These are phyloP conservation scores for Tubulanus polymorphus DNA, from an alignment of 2,888 invertebrate genomes.

Conservation along the genomic window DNA sequence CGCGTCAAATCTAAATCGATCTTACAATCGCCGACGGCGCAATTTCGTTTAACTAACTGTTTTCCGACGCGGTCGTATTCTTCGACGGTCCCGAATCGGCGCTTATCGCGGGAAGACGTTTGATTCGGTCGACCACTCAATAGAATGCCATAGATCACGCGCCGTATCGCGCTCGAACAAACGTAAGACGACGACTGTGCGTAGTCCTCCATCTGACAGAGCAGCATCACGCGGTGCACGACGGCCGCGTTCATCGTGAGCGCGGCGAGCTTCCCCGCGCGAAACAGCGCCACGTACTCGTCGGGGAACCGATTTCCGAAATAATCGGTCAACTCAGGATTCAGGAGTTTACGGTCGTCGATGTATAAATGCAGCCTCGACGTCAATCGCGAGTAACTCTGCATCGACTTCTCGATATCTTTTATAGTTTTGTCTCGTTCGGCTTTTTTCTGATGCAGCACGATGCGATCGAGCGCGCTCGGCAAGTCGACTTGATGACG, in stretches of 20 bases:
- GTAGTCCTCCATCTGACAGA: constrained; percentile 41
- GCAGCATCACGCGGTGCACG: constrained; percentile 38
- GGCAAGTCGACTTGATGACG: constrained; percentile 65
- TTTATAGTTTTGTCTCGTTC: constrained; percentile 25
- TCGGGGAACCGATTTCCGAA: constrained; percentile 53
- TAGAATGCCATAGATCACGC: constrained; percentile 42
- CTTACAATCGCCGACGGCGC: constrained; percentile 14
- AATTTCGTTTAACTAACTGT: constrained; percentile 20
- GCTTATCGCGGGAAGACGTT: neutral
- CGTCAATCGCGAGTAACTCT: constrained; percentile 29
- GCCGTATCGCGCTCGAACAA: constrained; percentile 33
- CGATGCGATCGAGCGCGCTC: constrained; percentile 62
- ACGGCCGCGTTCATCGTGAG: constrained; percentile 59
- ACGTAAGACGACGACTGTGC: constrained; percentile 29
- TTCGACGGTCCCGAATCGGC: constrained; percentile 16
- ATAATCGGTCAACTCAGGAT: constrained; percentile 16
- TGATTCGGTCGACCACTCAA: constrained; percentile 19
- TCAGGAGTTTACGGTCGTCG: neutral
- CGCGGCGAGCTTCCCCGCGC: constrained; percentile 62
- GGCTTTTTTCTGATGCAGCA: constrained; percentile 28
- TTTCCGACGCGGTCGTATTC: constrained; percentile 34
- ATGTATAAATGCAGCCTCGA: constrained; percentile 4
- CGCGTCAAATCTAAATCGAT: constrained; percentile 20
- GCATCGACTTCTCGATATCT: constrained; percentile 34
- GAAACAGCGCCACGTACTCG: constrained; percentile 67